These are phyloP conservation scores for Zophobas atratus DNA, from an alignment of 1,140 invertebrate genomes.

Conservation along the genomic window DNA sequence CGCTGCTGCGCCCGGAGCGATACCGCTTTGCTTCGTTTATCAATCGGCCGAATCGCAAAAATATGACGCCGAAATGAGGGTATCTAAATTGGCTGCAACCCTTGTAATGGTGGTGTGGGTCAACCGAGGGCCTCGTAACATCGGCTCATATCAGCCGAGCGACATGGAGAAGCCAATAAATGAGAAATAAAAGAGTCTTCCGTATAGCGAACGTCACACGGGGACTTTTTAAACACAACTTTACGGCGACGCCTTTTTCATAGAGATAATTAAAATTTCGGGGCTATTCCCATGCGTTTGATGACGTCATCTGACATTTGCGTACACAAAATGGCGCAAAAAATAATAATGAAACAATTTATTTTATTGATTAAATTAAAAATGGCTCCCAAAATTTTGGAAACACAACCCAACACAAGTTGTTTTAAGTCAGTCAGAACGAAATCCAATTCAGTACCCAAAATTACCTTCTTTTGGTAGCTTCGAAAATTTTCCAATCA, in stretches of 20 bases:
- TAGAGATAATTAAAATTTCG: conserved; percentile 15
- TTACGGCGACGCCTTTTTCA: conserved; percentile 7
- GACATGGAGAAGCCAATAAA: conserved; percentile 46
- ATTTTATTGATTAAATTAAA: no score
- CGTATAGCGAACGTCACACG: conserved; percentile 2
- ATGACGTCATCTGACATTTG: no score
- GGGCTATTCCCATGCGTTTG: no score
- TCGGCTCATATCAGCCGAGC: conserved; percentile 46
- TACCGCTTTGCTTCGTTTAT: conserved; percentile 45
- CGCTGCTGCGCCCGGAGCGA: conserved; percentile 22
- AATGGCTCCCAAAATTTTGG: no score
- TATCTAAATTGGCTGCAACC: conserved; percentile 52
- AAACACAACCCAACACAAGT: no score
- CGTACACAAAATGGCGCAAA: no score
- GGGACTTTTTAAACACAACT: conserved; percentile 18
- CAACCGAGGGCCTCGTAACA: conserved; percentile 44
- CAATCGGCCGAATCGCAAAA: conserved; percentile 51
- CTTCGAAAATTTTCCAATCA: no score
- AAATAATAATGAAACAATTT: no score
- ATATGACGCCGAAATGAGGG: conserved; percentile 45
- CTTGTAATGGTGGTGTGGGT: conserved; percentile 50
- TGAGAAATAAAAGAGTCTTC: conserved; percentile 48
- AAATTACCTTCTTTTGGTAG: no score
- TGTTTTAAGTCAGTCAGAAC: no score
- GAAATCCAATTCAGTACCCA: no score